Evolutionary conservation across 2,888 invertebrate species (phyloP).

Genomic region (Chirona hameri): DNA sequence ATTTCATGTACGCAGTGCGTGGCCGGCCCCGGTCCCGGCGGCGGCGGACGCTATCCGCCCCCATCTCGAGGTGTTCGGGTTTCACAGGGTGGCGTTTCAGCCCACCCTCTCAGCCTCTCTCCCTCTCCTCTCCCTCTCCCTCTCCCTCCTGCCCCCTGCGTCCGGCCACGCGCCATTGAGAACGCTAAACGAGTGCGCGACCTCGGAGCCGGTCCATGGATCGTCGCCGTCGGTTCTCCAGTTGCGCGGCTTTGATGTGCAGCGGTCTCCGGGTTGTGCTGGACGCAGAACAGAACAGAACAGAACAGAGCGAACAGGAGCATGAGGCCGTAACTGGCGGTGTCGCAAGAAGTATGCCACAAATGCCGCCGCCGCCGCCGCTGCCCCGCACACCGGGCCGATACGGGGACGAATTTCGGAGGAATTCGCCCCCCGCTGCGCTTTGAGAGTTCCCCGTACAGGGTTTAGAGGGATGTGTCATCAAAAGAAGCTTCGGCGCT

Average conservation of each 20-base stretch:
- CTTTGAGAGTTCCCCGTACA: neutral
- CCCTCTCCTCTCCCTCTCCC: neutral
- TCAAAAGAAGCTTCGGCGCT: no score
- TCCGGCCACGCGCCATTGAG: neutral
- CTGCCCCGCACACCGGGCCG: neutral
- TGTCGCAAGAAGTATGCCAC: neutral
- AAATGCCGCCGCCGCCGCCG: neutral
- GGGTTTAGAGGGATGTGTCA: no score
- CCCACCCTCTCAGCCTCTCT: neutral
- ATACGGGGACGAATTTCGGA: neutral
- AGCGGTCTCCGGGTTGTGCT: no score
- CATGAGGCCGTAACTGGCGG: neutral
- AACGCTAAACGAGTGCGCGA: constrained; percentile 6
- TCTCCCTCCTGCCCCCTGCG: neutral
- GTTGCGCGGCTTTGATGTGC: neutral
- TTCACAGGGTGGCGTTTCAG: neutral
- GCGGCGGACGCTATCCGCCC: neutral
- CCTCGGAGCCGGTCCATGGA: neutral
- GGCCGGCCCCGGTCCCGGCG: neutral
- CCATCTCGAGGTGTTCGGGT: neutral
- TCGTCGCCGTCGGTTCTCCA: neutral
- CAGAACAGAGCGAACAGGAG: no score
- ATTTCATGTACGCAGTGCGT: neutral
- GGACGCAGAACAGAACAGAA: no score
- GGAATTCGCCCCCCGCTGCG: neutral